Evolutionary conservation across 2,888 invertebrate species (phyloP), one percentile per base, ranked within the genome.

Genomic region (Enchytraeus crypticus): DNA sequence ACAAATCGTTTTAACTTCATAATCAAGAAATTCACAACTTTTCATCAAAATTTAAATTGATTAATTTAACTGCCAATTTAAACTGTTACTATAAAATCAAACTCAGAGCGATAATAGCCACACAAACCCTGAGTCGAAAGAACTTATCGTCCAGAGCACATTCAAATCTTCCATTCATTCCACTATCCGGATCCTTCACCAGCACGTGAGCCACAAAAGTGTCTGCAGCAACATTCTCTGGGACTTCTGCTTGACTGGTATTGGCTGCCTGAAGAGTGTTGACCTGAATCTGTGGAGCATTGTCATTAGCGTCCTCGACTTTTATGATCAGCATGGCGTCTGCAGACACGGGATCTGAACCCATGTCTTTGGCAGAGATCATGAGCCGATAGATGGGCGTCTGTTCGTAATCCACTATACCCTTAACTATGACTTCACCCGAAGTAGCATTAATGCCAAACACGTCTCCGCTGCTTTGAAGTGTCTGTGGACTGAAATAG

Each of bases 111-210:
- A n/a, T n/a, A n/a, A n/a, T n/a, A n/a, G n/a, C n/a, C n/a, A n/a
- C n/a, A n/a, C n/a, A n/a, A n/a, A 38, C 38, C 38, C 18, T 38
- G 38, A 38, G 38, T 38, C 18, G 8, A 18, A 38, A 38, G 38
- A 18, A 11, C 38, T 8, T 38, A 30, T 23, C 55, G 51, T 51
- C 32, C 34, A 66, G 54, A 11, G 54, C 60, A 81, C 93, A 95
- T 61, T 86, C 85, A 64, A 92, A 84, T 69, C 86, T 85, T 57
- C 88, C 87, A 80, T 91, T 89, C n/a, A 88, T 88, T 8, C 86
- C 85, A 34, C 86, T 83, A 80, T 92, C 92, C 1, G 84, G 84
- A 80, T 92, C 92, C 26, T 82, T 82, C 26, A 92, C 92, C 29
- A 83, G 83, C 55, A 90, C 86, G 64, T 84, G 84, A 71, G 88